Conservation (phyloP, 2,113 vertebrate species). For the Chaetodon auriga region DNA sequence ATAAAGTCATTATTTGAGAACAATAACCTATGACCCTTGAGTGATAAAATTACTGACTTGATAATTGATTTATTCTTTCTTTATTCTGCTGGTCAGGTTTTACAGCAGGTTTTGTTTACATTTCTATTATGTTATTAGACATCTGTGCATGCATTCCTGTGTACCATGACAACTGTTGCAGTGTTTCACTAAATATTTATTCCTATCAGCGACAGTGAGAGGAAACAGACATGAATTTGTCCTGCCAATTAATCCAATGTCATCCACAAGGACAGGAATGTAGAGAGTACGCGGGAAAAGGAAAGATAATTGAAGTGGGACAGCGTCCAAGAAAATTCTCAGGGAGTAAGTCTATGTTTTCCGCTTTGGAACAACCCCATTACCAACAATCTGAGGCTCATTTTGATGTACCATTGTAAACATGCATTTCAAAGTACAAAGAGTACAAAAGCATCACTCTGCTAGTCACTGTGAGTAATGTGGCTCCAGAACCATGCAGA, state of each 20-base stretch:
- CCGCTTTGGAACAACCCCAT: slow-evolving; percentile 26
- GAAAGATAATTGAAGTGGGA: slow-evolving; percentile 24
- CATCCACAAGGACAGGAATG: slow-evolving; percentile 10
- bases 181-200: background rate
- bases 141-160: slow-evolving; percentile 1
- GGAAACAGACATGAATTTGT: background rate
- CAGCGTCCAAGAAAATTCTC: slow-evolving; percentile 16
- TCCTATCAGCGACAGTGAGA: background rate
- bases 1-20: background rate
- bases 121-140: background rate
- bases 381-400: slow-evolving; percentile 17
- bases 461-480: slow-evolving; percentile 25
- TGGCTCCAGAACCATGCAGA: slow-evolving; percentile 26
- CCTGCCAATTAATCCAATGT: background rate
- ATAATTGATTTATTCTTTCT: background rate
- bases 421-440: slow-evolving; percentile 35
- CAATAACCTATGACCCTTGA: background rate
- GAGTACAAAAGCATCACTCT: slow-evolving; percentile 17
- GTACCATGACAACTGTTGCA: background rate
- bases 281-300: background rate
- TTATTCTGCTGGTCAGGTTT: background rate
- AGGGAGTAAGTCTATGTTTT: slow-evolving; percentile 7
- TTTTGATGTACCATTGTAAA: slow-evolving; percentile 30
- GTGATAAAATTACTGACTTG: background rate
- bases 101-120: background rate